Conservation (phyloP, 2,113 vertebrate genomes). For the Peromyscus polionotus region DNA sequence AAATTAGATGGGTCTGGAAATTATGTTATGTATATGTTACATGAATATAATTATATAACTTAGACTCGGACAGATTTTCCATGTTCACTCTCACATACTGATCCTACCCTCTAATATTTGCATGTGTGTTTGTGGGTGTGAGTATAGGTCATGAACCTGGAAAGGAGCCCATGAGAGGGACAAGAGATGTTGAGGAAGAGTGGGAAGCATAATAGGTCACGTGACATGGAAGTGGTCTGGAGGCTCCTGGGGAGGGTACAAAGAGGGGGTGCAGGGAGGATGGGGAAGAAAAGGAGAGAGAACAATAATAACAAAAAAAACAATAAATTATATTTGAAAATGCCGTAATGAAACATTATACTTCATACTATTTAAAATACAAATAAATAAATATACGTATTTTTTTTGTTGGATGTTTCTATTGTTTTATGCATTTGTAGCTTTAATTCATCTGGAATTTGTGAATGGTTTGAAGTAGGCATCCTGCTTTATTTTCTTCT, state of each 20-base stretch:
- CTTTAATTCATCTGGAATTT: conserved; percentile 51
- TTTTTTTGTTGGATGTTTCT: neutral
- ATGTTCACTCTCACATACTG: neutral
- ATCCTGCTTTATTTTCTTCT: neutral
- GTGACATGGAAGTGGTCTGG: neutral
- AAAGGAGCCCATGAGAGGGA: neutral
- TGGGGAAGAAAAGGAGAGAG: neutral
- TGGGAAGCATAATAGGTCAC: neutral
- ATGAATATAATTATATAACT: neutral
- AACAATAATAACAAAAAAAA: neutral
- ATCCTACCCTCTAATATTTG: neutral
- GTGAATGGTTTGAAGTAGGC: neutral
- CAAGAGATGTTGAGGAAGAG: neutral
- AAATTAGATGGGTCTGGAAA: neutral
- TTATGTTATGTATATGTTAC: neutral
- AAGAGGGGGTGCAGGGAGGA: neutral
- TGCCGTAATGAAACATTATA: neutral
- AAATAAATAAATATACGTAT: neutral
- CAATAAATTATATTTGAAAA: neutral
- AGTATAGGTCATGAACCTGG: neutral
- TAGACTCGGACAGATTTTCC: no score
- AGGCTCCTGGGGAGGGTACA: neutral
- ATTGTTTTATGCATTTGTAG: conserved; percentile 9
- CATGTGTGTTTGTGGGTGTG: neutral
- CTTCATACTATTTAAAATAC: neutral